A percentile compares a stretch with the other conserved stretches of the same genome.
Evolutionary conservation across 2,888 invertebrate genomes (phyloP).

Genomic region (Orthosia cruda): DNA sequence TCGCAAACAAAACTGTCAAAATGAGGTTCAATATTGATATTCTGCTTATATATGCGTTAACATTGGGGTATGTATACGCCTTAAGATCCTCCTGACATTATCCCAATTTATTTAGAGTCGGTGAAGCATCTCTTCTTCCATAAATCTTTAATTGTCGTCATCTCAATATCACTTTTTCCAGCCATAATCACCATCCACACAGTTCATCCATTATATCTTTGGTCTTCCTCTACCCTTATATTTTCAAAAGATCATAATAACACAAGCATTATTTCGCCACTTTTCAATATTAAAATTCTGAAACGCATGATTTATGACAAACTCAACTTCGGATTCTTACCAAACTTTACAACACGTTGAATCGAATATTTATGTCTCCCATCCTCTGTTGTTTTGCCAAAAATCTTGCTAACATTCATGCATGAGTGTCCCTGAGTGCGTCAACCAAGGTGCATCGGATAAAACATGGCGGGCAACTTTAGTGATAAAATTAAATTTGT

Average conservation of each 20-base stretch:
- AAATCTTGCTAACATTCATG: slow-evolving; percentile 69
- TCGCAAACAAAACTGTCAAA: too few relatives aligned
- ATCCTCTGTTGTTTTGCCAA: slow-evolving; percentile 75
- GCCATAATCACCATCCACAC: too few relatives aligned
- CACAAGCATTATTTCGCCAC: slow-evolving; percentile 16
- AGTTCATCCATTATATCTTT: background rate
- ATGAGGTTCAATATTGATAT: too few relatives aligned
- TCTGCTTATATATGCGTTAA: too few relatives aligned
- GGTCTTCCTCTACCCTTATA: background rate
- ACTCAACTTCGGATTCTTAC: slow-evolving; percentile 30
- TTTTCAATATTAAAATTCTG: slow-evolving; percentile 49
- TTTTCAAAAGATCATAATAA: slow-evolving; percentile 21
- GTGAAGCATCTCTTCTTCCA: too few relatives aligned
- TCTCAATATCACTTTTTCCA: too few relatives aligned
- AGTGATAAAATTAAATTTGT: slow-evolving; percentile 64
- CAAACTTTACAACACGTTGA: slow-evolving; percentile 54
- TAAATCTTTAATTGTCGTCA: too few relatives aligned
- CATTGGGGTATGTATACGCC: too few relatives aligned
- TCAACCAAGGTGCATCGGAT: slow-evolving; percentile 57
- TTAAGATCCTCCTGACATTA: too few relatives aligned
- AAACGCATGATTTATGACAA: slow-evolving; percentile 57
- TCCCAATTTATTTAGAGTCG: too few relatives aligned
- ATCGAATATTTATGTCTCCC: slow-evolving; percentile 68
- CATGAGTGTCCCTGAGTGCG: slow-evolving; percentile 55
- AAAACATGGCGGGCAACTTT: slow-evolving; percentile 58